phyloP scores from a whole-genome alignment of 2,888 invertebrate species.

The Acrobasis repandana region DNA sequence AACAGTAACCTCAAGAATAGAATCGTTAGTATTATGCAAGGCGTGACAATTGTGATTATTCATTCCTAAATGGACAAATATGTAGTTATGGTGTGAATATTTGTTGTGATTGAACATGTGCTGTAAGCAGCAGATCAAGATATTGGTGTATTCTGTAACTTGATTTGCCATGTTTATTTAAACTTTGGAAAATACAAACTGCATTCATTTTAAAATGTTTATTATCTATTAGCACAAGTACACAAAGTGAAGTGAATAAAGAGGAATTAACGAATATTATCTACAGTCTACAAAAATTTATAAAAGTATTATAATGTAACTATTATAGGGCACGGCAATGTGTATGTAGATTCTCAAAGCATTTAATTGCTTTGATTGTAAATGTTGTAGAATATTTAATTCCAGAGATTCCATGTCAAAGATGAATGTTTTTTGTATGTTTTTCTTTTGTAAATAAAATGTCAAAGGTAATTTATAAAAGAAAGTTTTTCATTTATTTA shows the following conservation, averaged over 20 bases:
- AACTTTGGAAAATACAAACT: neutral
- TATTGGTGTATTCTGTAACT: too few species aligned
- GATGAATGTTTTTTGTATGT: neutral
- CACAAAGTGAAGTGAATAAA: neutral
- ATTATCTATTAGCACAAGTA: neutral
- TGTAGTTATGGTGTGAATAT: neutral
- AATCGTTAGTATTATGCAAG: too few species aligned
- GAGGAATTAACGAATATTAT: neutral
- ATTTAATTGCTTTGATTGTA: neutral
- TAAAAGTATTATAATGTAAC: neutral
- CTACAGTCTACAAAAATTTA: neutral
- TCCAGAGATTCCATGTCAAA: neutral
- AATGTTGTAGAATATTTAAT: neutral
- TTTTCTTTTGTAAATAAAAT: constrained; percentile 13
- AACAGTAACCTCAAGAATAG: too few species aligned
- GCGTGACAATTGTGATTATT: neutral
- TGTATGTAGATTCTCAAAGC: constrained; percentile 10
- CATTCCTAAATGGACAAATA: neutral
- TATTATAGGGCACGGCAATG: neutral
- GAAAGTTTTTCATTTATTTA: constrained; percentile 6
- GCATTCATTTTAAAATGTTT: neutral
- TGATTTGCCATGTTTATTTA: neutral
- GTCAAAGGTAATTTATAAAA: constrained; percentile 21
- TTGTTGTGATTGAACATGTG: neutral
- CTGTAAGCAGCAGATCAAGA: neutral